Base-by-base conservation (phyloP, 2,113 vertebrate species). In the Phainopepla nitens region DNA sequence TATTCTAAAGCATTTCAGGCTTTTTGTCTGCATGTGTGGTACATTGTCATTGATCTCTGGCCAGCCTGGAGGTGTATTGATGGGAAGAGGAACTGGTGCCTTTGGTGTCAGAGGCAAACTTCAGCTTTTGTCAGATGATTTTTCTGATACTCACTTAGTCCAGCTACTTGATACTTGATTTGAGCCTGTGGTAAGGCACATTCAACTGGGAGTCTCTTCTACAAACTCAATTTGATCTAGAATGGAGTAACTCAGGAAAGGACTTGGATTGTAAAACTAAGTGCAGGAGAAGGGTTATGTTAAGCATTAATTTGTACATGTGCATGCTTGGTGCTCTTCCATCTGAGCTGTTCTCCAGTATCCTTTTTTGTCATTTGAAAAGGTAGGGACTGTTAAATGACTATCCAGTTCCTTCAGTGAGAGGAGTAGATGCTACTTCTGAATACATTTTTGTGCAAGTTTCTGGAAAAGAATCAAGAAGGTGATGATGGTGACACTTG, bases 221-320 rank as follows among this genome's bases (percentile, higher is more conserved):
- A 36, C 3, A 7, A 31, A 39, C 41, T 45, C 58, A 54, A 0
- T 47, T 72, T 0, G 0, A 16, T 13, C 29, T 31, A 8, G 50
- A 60, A 35, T 1, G 2, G 35, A 64, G 28, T 36, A 31, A 54
- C 41, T 87, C 24, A 12, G 53, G 42, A 39, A 25, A 25, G 47
- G 29, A 29, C 15, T 81, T 84, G 15, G 8, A 17, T 7, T 54
- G 50, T 41, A 56, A 39, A 78, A 56, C 7, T 4, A 22, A 27
- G 10, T 78, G 23, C 21, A 21, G 27, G 20, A 20, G 68, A 39
- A 45, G n/a, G 39, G 9, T 76, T 54, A 15, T 24, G 23, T 72
- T 71, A 50, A 41, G 36, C 36, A 57, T 62, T 27, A 35, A 17
- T 50, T 50, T 27, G 33, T 35, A 1, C 8, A 3, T 11, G 20